Percentiles rank a stretch among this genome's conserved stretches.
phyloP scores from a whole-genome alignment of 2,888 invertebrate genomes.

The Laothoe populi region DNA sequence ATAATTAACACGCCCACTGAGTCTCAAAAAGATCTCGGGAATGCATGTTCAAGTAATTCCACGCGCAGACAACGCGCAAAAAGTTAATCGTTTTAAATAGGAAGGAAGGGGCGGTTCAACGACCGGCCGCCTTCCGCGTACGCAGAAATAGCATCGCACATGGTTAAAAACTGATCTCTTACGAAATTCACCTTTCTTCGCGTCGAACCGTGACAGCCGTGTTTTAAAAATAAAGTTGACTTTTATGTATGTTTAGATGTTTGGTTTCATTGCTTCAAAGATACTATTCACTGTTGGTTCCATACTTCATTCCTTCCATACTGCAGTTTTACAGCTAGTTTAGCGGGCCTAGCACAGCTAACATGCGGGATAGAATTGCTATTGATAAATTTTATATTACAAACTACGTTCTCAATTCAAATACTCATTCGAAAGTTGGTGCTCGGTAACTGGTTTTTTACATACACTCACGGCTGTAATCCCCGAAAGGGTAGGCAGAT shows the following conservation, averaged over 20 bases:
- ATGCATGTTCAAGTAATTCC: slow-evolving; percentile 3
- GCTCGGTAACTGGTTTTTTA: too few species aligned
- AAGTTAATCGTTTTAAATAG: slow-evolving; percentile 50
- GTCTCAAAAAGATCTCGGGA: neutral
- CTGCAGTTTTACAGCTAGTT: too few species aligned
- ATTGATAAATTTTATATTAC: too few species aligned
- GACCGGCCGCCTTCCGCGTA: slow-evolving; percentile 65
- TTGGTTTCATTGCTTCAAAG: neutral
- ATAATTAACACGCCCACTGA: too few species aligned
- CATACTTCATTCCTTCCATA: too few species aligned
- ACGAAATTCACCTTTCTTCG: slow-evolving; percentile 31
- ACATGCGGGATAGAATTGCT: too few species aligned
- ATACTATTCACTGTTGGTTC: too few species aligned
- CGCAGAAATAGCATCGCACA: slow-evolving; percentile 59
- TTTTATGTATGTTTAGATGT: neutral
- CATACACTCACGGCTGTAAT: too few species aligned
- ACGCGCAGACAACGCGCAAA: slow-evolving; percentile 34
- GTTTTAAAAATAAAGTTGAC: neutral
- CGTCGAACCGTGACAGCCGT: slow-evolving; percentile 10
- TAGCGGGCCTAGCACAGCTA: too few species aligned
- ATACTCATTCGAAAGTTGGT: too few species aligned
- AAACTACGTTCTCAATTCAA: too few species aligned
- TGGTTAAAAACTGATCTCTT: slow-evolving; percentile 37
- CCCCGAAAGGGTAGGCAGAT: too few species aligned
- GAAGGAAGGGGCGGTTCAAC: slow-evolving; percentile 52